Percentiles rank a stretch among this genome's conserved stretches.
These are phyloP conservation scores for Ammodytes marinus DNA, from an alignment of 2,113 vertebrate genomes.

Conservation along the genomic window DNA sequence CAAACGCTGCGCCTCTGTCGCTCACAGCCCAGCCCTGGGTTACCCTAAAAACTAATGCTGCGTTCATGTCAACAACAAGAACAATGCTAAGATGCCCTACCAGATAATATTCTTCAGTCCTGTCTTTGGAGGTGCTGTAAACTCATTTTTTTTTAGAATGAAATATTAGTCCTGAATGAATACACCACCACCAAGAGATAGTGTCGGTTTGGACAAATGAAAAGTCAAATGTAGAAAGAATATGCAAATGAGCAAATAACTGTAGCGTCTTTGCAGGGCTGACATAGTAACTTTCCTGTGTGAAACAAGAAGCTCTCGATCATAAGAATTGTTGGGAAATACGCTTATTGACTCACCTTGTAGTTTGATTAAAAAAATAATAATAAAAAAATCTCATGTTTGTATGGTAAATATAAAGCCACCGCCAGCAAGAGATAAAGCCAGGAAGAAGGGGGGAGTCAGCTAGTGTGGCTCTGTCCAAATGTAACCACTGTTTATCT, in stretches of 20 bases:
- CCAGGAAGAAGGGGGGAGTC: not conserved
- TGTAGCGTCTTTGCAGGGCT: not conserved
- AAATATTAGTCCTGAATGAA: not conserved
- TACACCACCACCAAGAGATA: not conserved
- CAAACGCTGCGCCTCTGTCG: not conserved
- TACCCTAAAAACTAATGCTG: conserved; percentile 29
- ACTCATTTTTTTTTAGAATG: not conserved
- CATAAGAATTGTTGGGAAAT: not conserved
- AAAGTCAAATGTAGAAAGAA: not conserved
- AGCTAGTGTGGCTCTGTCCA: not conserved
- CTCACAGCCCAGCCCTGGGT: not conserved
- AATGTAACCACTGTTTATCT: not conserved
- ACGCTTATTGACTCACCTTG: not conserved
- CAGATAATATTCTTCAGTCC: not conserved
- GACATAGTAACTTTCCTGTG: not conserved
- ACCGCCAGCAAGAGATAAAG: not conserved
- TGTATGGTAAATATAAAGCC: not conserved
- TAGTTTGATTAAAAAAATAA: not conserved
- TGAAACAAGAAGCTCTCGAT: not conserved
- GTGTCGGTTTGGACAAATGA: not conserved
- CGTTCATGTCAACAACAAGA: conserved; percentile 43
- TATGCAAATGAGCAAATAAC: not conserved
- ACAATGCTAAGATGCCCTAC: not conserved
- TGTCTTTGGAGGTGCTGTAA: not conserved
- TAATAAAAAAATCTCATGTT: not conserved